Evolutionary conservation across 1,140 invertebrate species (phyloP), one percentile per base, ranked within the genome.

Genomic region (Drosophila aff.): DNA sequence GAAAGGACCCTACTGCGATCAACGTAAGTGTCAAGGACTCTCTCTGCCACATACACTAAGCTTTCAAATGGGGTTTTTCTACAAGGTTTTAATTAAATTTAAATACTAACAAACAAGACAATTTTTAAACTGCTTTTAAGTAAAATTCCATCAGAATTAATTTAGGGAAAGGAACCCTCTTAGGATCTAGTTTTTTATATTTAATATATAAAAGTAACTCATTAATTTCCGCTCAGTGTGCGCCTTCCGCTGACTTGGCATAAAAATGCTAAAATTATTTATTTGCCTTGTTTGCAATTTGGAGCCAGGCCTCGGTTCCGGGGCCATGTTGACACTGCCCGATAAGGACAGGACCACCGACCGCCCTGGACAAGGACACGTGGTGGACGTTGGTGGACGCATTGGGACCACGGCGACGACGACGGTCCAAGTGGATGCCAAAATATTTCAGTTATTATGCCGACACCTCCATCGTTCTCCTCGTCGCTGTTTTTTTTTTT

Each of bases 1-100:
- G 97, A 98, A 97, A 92, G 97, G 97, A 83, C 93, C 94, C 65
- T 96, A 96, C 79, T 98, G 97, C 93, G 95, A 97, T 90, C 95
- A 96, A 95, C 96, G 97, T 97, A 94, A 95, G 95, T 92, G 82
- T 81, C 79, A 80, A 78, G 74, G 61, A 58, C 33, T 41, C 38
- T 31, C 10, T 52, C 8, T 23, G 8, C 11, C 18, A n/a, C 0
- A 21, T 60, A 55, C 52, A 55, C 43, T 13, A 10, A 15, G 10
- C 28, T 31, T 18, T 15, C 23, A 23, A 23, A 23, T 23, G 23
- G 31, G 13, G 9, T 31, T 41, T 2, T 9, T 9, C 1, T 3
- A 1, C 9, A 7, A 41, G 16, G 4, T 13, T 13, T 15, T 13
- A 31, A 13, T 18, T 13, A 3, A 18, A 36, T 33, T 52, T 8